Conservation (phyloP, 2,113 vertebrate genomes). For the Suncus etruscus region DNA sequence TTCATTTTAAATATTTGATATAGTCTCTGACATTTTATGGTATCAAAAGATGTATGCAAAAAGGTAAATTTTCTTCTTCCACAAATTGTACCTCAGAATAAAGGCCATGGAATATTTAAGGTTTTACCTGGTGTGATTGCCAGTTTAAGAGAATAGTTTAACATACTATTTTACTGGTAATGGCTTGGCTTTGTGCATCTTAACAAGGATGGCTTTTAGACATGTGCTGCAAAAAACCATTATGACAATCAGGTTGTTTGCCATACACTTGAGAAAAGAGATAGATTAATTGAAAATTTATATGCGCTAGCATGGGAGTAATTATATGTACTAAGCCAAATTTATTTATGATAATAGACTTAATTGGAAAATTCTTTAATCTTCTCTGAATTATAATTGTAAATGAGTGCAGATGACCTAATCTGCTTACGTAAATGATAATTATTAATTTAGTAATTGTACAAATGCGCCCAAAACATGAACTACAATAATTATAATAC, state of each 20-base stretch:
- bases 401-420: slow-evolving; percentile 73
- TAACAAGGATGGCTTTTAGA: slow-evolving; percentile 61
- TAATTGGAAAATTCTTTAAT: slow-evolving; percentile 84
- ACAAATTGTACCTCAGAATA: neutral
- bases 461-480: slow-evolving; percentile 69
- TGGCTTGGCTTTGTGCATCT: slow-evolving; percentile 56
- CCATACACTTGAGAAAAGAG: slow-evolving; percentile 73
- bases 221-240: slow-evolving; percentile 11
- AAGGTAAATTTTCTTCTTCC: slow-evolving; percentile 50
- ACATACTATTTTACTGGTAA: slow-evolving; percentile 54
- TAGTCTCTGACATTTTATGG: neutral
- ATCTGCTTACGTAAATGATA: slow-evolving; percentile 77
- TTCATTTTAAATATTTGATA: slow-evolving; percentile 44
- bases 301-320: slow-evolving; percentile 76
- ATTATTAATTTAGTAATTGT: slow-evolving; percentile 80
- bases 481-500: slow-evolving; percentile 60
- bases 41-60: neutral
- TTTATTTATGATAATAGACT: slow-evolving; percentile 81
- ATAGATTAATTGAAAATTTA: slow-evolving; percentile 82
- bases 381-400: slow-evolving; percentile 68
- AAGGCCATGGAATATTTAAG: slow-evolving; percentile 15
- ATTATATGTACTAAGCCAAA: slow-evolving; percentile 82
- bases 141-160: slow-evolving; percentile 62
- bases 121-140: slow-evolving; percentile 25
- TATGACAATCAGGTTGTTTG: slow-evolving; percentile 73